Conservation (phyloP, 1,140 invertebrate species). For the Octopus sinensis region DNA sequence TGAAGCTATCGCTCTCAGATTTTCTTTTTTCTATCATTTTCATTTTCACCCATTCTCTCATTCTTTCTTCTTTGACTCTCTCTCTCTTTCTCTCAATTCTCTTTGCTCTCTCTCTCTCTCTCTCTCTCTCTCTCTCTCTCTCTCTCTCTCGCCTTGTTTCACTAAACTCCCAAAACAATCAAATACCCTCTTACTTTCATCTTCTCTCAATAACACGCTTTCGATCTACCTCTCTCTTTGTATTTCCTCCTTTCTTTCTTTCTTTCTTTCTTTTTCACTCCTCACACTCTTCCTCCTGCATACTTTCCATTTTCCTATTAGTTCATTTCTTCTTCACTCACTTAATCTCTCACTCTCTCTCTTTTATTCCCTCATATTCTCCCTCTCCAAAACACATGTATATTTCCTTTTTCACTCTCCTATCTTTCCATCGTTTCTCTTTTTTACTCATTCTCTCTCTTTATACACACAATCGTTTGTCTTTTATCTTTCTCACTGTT, state of each 20-base stretch:
- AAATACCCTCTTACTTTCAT: not conserved
- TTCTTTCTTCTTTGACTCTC: too few species aligned
- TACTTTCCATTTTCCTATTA: not conserved
- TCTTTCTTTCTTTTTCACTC: not conserved
- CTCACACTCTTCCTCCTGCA: not conserved
- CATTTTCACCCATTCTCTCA: too few species aligned
- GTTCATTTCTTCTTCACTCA: not conserved
- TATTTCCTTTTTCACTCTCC: not conserved
- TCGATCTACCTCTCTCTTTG: not conserved
- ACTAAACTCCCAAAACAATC: too few species aligned
- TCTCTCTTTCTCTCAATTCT: too few species aligned
- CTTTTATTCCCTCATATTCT: not conserved
- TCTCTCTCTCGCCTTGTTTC: too few species aligned
- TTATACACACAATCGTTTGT: not conserved
- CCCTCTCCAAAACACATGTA: not conserved
- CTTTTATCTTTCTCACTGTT: not conserved
- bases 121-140: too few species aligned
- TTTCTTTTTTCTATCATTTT: too few species aligned
- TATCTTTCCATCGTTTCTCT: not conserved
- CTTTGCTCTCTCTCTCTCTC: too few species aligned
- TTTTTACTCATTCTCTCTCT: not conserved
- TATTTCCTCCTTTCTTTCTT: not conserved
- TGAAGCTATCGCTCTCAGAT: too few species aligned
- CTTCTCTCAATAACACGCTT: not conserved
- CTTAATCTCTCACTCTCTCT: not conserved